Base-by-base conservation (phyloP, 2,888 invertebrate species). In the Esperia sulphurella region DNA sequence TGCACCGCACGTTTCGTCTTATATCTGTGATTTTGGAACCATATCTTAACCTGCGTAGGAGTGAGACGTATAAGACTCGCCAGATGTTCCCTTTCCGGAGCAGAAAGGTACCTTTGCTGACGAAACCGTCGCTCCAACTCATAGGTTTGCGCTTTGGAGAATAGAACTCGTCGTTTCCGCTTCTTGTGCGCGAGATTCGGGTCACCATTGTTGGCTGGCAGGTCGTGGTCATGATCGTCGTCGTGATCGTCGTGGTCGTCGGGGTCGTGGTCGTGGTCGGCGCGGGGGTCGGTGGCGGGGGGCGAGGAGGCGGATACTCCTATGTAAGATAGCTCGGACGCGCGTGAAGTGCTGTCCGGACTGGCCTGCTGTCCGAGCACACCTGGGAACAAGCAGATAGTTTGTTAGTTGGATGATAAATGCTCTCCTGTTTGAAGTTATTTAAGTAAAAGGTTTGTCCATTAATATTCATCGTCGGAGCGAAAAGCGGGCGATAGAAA, bases 21-120 rank as follows among this genome's bases (percentile, higher is more conserved):
- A 90, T 99, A 99, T 72, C 98, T 94, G 79, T 99, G 99, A 82
- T 98, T 98, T 81, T 98, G 98, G 89, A 99, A 99, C 99, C 99
- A 99, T 68, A 99, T 99, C 87, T 98, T 98, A 45, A 96, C 96
- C 90, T 99, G 99, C 2, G 98, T 99, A 0, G 99, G 99, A 1
- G 99, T 98, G 50, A 99, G 90, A 49, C 97, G 92, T 57, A 99
- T 99, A 66, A 98, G 91, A 56, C 96, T 96, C 2, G 99, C 99
- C 58, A 99, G 90, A 75, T 98, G 98, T 75, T 99, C 99, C 33
- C 99, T 88, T 80, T 99, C 99, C 0, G 99, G 99, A 0, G 99
- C 99, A 2, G 98, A 98, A 12, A 99, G 91, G 83, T 99, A 99
- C 58, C 98, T 91, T 79, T 99, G 99, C 74, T 98, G 98, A 2